phyloP scores from a whole-genome alignment of 2,888 invertebrate species.

The Cheilosia scutellata region DNA sequence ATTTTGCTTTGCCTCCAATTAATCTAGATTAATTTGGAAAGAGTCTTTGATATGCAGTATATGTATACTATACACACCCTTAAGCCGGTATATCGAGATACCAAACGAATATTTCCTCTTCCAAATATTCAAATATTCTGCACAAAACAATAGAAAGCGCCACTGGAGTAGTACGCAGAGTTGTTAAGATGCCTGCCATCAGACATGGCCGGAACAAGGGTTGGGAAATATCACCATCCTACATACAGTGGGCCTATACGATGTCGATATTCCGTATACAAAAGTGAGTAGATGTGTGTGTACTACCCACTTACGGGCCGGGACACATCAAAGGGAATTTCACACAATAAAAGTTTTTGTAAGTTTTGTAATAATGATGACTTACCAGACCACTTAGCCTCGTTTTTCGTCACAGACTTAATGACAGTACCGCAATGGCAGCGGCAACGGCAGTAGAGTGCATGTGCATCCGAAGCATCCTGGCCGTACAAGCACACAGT shows the following conservation, averaged over 20 bases:
- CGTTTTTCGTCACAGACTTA: constrained; percentile 75
- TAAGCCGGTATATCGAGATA: background rate
- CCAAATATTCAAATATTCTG: constrained; percentile 29
- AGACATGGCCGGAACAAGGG: constrained; percentile 25
- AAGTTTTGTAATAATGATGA: constrained; percentile 76
- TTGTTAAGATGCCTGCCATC: constrained; percentile 24
- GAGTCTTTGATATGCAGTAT: background rate
- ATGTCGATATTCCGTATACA: constrained; percentile 51
- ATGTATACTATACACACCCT: background rate
- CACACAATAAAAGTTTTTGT: constrained; percentile 76
- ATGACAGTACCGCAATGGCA: constrained; percentile 62
- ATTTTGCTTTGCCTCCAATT: constrained; percentile 3
- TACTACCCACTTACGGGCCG: constrained; percentile 62
- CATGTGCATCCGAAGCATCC: constrained; percentile 65
- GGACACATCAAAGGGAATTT: constrained; percentile 73
- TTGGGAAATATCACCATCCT: background rate
- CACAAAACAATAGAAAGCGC: constrained; percentile 26
- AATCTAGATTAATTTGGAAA: constrained; percentile 27
- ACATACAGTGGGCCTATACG: background rate
- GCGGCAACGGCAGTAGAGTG: constrained; percentile 34
- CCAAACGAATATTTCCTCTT: constrained; percentile 13
- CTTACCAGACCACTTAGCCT: constrained; percentile 76
- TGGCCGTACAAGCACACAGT: constrained; percentile 42
- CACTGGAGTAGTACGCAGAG: constrained; percentile 31
- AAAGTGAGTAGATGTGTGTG: constrained; percentile 11